Evolutionary conservation across 1,140 invertebrate species (phyloP).

Genomic region (Lasaia peninsularis): DNA sequence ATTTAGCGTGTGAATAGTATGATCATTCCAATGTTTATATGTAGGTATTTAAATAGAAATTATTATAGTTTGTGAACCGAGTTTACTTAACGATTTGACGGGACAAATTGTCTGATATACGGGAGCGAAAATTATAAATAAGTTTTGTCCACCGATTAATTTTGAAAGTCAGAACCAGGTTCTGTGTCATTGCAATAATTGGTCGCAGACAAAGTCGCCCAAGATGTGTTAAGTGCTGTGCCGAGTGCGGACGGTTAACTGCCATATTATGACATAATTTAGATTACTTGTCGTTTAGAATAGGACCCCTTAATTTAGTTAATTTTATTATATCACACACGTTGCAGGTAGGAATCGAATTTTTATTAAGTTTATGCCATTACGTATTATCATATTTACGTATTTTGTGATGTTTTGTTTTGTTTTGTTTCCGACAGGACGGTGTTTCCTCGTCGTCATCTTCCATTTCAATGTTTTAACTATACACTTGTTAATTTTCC

Average conservation of each 20-base stretch:
- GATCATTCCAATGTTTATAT: conserved; percentile 9
- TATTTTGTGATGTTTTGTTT: conserved; percentile 49
- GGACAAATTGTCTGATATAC: conserved; percentile 10
- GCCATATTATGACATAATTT: conserved; percentile 76
- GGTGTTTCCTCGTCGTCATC: conserved; percentile 42
- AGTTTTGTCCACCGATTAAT: conserved; percentile 68
- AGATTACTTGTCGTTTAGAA: conserved; percentile 67
- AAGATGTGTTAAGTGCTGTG: conserved; percentile 49
- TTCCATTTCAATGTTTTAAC: conserved; percentile 47
- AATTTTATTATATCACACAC: conserved; percentile 54
- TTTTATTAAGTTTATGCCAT: conserved; percentile 64
- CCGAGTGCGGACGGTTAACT: conserved; percentile 72
- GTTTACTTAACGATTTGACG: conserved; percentile 23
- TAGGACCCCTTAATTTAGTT: conserved; percentile 61
- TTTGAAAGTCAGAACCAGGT: conserved; percentile 68
- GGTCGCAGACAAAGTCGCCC: conserved; percentile 53
- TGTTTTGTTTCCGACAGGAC: no score
- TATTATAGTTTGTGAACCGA: conserved; percentile 18
- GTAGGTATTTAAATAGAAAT: conserved; percentile 8
- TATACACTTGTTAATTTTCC: conserved; percentile 68
- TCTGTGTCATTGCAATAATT: conserved; percentile 49
- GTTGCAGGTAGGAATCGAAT: conserved; percentile 67
- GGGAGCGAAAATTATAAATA: conserved; percentile 32
- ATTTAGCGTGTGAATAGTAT: conserved; percentile 37
- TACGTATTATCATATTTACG: conserved; percentile 34